phyloP scores from a whole-genome alignment of 2,888 invertebrate genomes.

The Sphaerophoria taeniata region DNA sequence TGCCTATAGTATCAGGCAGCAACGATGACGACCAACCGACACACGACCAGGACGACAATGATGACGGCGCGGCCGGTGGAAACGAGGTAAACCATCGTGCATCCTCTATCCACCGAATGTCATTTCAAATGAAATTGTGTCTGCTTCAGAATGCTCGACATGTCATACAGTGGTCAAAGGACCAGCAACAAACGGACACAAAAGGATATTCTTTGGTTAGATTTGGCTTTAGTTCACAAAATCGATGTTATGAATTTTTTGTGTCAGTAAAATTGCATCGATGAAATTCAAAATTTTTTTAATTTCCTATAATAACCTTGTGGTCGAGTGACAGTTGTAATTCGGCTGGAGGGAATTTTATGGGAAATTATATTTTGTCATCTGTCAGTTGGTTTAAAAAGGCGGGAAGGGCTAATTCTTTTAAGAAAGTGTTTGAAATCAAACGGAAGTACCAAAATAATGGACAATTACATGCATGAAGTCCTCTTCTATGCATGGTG shows the following conservation, averaged over 20 bases:
- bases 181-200: neutral
- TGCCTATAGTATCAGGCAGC: conserved; percentile 41
- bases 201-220: neutral
- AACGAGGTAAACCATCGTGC: conserved; percentile 40
- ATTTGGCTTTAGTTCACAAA: neutral
- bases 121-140: conserved; percentile 72
- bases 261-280: neutral
- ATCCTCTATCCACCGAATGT: conserved; percentile 46
- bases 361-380: too few relatives aligned
- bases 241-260: neutral
- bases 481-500: too few relatives aligned
- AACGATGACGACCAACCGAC: too few relatives aligned
- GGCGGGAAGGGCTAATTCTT: too few relatives aligned
- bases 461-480: too few relatives aligned
- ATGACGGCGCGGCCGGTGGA: conserved; percentile 4
- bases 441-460: too few relatives aligned
- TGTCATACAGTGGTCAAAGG: conserved; percentile 37
- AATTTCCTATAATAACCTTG: too few relatives aligned
- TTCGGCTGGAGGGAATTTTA: too few relatives aligned
- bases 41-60: neutral
- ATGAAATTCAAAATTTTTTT: too few relatives aligned
- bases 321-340: too few relatives aligned
- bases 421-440: too few relatives aligned
- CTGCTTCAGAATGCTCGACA: conserved; percentile 48
- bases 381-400: too few relatives aligned